A percentile compares a stretch with the other conserved stretches of the same genome.
These are phyloP conservation scores for Dorcus parallelipipedus DNA, from an alignment of 2,888 invertebrate genomes.

Conservation along the genomic window DNA sequence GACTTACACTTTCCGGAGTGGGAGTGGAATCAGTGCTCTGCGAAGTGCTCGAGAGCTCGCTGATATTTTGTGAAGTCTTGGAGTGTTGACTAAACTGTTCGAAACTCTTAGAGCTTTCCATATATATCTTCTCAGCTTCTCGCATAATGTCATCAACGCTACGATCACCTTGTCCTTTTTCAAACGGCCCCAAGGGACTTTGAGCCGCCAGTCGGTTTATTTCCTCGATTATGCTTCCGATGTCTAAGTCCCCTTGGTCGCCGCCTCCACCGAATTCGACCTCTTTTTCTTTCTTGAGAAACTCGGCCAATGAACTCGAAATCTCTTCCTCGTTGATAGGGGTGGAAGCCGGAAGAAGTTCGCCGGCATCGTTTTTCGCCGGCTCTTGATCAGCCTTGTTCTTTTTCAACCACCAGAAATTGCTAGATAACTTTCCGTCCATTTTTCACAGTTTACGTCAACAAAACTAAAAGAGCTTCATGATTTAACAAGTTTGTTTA, in stretches of 20 bases:
- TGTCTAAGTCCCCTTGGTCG: conserved; percentile 55
- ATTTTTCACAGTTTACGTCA: background rate
- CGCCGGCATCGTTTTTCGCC: conserved; percentile 19
- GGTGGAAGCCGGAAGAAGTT: conserved; percentile 14
- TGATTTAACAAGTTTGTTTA: conserved; percentile 11
- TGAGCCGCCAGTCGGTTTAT: conserved; percentile 56
- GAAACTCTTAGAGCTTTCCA: conserved; percentile 49
- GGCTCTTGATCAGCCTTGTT: conserved; percentile 23
- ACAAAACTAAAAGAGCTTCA: conserved; percentile 1
- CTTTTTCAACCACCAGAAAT: conserved; percentile 43
- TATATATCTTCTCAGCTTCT: conserved; percentile 56
- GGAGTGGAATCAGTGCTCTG: conserved; percentile 39
- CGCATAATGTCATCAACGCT: conserved; percentile 59
- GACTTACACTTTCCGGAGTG: conserved; percentile 45
- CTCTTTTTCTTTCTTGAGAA: conserved; percentile 42
- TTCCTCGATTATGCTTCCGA: conserved; percentile 67
- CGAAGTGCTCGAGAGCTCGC: conserved; percentile 33
- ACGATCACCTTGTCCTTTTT: conserved; percentile 49
- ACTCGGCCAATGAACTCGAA: conserved; percentile 42
- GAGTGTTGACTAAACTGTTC: conserved; percentile 48
- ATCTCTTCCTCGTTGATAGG: conserved; percentile 28
- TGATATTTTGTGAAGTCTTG: conserved; percentile 45
- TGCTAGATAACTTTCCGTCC: conserved; percentile 7
- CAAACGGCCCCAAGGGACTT: conserved; percentile 47
- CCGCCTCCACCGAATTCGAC: conserved; percentile 29